These are phyloP conservation scores for Netelia virgata DNA, from an alignment of 2,888 invertebrate species.

Conservation along the genomic window DNA sequence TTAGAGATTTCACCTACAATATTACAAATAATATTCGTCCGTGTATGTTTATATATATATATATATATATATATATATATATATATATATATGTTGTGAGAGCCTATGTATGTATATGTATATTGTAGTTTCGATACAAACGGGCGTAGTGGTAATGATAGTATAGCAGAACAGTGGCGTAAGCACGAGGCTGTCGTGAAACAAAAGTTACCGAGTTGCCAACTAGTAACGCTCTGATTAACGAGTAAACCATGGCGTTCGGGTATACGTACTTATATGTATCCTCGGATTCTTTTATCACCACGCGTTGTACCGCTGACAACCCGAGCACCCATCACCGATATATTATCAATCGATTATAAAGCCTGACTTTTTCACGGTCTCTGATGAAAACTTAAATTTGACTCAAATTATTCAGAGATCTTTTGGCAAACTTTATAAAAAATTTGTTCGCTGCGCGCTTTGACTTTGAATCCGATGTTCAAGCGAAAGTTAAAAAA, in stretches of 20 bases:
- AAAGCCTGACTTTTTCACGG: background rate
- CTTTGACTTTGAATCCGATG: background rate
- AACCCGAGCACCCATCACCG: background rate
- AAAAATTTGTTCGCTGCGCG: background rate
- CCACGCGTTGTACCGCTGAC: constrained; percentile 41
- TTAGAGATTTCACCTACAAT: constrained; percentile 33
- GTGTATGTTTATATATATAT: background rate
- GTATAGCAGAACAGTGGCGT: constrained; percentile 50
- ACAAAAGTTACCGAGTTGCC: constrained; percentile 72
- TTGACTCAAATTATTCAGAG: background rate
- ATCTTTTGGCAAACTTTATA: background rate
- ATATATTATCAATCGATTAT: background rate
- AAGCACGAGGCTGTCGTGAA: constrained; percentile 64
- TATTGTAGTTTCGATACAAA: constrained; percentile 8
- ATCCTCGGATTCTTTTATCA: constrained; percentile 58
- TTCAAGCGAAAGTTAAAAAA: background rate
- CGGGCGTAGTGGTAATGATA: constrained; percentile 31
- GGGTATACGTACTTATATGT: constrained; percentile 21
- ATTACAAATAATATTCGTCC: constrained; percentile 19
- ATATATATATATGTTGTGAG: too few relatives aligned
- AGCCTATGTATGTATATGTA: background rate
- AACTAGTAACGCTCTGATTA: constrained; percentile 83
- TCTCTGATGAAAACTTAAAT: background rate
- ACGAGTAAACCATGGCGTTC: constrained; percentile 69
- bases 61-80: too few relatives aligned